Base-by-base conservation (phyloP, 2,113 vertebrate species). In the Malurus alboscapulatus region DNA sequence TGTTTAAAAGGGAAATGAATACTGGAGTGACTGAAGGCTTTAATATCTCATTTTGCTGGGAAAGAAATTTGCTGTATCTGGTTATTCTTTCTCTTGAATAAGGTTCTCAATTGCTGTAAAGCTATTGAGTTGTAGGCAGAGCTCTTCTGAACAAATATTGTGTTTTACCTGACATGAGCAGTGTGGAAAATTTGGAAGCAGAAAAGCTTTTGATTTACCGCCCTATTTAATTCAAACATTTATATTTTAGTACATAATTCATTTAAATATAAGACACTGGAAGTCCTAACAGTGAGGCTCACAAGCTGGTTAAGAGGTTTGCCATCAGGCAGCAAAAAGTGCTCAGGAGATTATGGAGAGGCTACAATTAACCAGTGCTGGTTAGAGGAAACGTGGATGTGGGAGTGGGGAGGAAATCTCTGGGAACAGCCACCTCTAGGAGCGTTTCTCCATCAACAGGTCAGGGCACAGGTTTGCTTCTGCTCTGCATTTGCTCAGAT, bases 401-500 rank as follows among this genome's bases (percentile, higher is more conserved):
- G 67, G 75, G 36, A 79, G 54, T 30, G 42, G 38, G 17, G 4
- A 7, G 32, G 7, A 14, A 10, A 65, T 50, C 40, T 44, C 38
- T 32, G 45, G 57, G 58, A 85, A 17, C 1, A 45, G 27, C 3
- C 5, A 2, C 25, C n/a, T 85, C 40, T 5, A 8, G 0, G 0
- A 59, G 30, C 7, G 40, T 30, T 17, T 24, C 48, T 68, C 34
- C 44, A 42, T 18, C 32, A 34, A 3, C 29, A 24, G 6, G 16
- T 68, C 24, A 2, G 12, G 22, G 34, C 47, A 42, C n/a, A 53
- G 30, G 8, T 42, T 86, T 51, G n/a, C 73, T 72, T 48, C 47
- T 59, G 29, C 51, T 58, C 42, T 3, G 17, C 30, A 7, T 10
- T 15, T 51, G 5, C 53, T 44, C 27, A 1, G 22, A 5, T 40